These are phyloP conservation scores for Melanophora roralis DNA, from an alignment of 2,888 invertebrate genomes.

Conservation along the genomic window DNA sequence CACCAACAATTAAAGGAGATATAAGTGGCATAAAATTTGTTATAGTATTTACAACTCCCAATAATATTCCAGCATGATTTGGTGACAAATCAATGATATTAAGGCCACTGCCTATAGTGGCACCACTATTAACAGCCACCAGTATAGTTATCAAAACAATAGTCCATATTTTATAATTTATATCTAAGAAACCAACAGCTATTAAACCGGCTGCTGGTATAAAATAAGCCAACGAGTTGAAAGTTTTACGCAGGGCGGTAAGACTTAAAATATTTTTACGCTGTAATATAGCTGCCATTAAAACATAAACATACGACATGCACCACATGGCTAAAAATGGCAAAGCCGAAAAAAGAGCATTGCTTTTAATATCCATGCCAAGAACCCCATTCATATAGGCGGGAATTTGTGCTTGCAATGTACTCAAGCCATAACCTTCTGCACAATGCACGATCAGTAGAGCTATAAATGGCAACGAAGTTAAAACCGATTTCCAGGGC, in stretches of 20 bases:
- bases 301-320: slow-evolving; percentile 76
- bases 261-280: slow-evolving; percentile 74
- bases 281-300: slow-evolving; percentile 77
- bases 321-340: slow-evolving; percentile 78
- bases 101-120: slow-evolving; percentile 77
- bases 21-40: slow-evolving; percentile 80
- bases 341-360: slow-evolving; percentile 77
- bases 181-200: slow-evolving; percentile 77
- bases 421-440: slow-evolving; percentile 84
- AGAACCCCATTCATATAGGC: slow-evolving; percentile 82
- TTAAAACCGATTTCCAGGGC: slow-evolving; percentile 83
- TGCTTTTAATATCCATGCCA: slow-evolving; percentile 80
- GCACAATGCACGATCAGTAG: slow-evolving; percentile 80
- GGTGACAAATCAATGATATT: slow-evolving; percentile 82
- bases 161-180: slow-evolving; percentile 74
- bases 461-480: slow-evolving; percentile 82
- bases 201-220: slow-evolving; percentile 79
- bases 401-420: slow-evolving; percentile 82
- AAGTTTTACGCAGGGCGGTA: slow-evolving; percentile 68
- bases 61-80: slow-evolving; percentile 81
- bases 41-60: slow-evolving; percentile 81
- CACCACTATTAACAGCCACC: slow-evolving; percentile 76
- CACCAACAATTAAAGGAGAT: slow-evolving; percentile 80
- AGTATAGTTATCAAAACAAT: slow-evolving; percentile 79
- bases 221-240: slow-evolving; percentile 75